Conservation (phyloP, 2,888 invertebrate species). For the Pollenia griseotomentosa region DNA sequence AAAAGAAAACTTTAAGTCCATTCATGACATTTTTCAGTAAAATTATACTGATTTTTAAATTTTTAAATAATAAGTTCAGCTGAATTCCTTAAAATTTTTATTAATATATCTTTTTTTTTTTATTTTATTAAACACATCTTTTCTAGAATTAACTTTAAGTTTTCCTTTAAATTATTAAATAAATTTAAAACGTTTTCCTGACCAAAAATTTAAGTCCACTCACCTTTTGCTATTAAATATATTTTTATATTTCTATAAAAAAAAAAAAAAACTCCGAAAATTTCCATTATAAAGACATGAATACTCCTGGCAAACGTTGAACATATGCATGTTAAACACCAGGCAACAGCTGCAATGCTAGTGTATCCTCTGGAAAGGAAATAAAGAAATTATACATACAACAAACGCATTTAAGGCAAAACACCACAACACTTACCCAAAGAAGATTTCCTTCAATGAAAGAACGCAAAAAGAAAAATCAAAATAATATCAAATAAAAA, state of each 20-base stretch:
- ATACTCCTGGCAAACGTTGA: slow-evolving; percentile 33
- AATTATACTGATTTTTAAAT: no score
- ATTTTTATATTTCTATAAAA: slow-evolving; percentile 9
- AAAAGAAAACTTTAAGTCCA: no score
- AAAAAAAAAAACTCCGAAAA: slow-evolving; percentile 47
- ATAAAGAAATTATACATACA: slow-evolving; percentile 39
- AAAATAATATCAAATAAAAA: slow-evolving; percentile 50
- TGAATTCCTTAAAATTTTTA: no score
- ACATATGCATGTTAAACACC: slow-evolving; percentile 54
- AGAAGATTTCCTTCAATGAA: background rate
- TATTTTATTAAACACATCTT: no score
- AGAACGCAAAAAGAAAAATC: slow-evolving; percentile 27
- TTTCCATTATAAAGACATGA: slow-evolving; percentile 62
- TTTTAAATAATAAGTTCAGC: no score
- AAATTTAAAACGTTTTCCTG: background rate
- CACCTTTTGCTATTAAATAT: slow-evolving; percentile 49
- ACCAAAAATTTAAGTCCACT: slow-evolving; percentile 34
- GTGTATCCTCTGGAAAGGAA: background rate
- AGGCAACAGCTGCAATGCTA: slow-evolving; percentile 26
- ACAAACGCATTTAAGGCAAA: slow-evolving; percentile 51
- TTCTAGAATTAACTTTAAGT: no score
- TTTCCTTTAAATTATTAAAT: background rate
- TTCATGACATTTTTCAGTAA: no score
- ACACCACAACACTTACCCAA: slow-evolving; percentile 4
- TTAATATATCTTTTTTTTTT: no score